These are phyloP conservation scores for Candidula unifasciata DNA, from an alignment of 2,888 invertebrate genomes.

Conservation along the genomic window DNA sequence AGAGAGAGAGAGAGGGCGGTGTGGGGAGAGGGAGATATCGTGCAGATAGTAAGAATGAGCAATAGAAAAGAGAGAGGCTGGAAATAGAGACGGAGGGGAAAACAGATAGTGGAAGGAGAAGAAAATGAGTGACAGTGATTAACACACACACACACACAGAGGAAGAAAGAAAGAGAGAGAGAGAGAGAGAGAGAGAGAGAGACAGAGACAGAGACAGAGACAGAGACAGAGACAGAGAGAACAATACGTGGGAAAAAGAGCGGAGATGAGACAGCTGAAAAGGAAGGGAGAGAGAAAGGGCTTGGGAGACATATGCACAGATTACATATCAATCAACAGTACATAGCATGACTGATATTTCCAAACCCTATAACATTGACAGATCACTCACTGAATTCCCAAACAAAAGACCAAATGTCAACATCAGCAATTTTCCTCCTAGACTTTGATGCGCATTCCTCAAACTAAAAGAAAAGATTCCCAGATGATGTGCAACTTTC, in stretches of 20 bases:
- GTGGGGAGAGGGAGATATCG: background rate
- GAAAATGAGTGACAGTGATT: no score
- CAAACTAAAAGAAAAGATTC: no score
- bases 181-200: background rate
- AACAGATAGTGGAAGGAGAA: background rate
- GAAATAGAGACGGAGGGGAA: background rate
- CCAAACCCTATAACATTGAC: no score
- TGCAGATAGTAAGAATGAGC: background rate
- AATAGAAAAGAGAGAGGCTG: background rate
- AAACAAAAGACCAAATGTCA: no score
- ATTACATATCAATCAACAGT: no score
- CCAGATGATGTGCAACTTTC: no score
- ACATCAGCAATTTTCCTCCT: no score
- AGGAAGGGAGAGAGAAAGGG: constrained; percentile 40
- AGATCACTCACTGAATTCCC: no score
- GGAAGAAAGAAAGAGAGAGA: constrained; percentile 35
- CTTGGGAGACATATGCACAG: constrained; percentile 2
- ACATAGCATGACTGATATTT: no score
- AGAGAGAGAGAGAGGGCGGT: constrained; percentile 27
- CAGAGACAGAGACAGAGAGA: constrained; percentile 44
- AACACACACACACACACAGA: no score
- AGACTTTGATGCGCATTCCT: no score
- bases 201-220: constrained; percentile 10
- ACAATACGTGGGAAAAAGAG: no score
- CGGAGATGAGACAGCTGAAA: background rate